Percentiles rank a stretch among this genome's conserved stretches.
These are phyloP conservation scores for Halisarca cf. caerulea DNA, from an alignment of 37 sponge, comb jelly and placozoan genomes.

Conservation along the genomic window DNA sequence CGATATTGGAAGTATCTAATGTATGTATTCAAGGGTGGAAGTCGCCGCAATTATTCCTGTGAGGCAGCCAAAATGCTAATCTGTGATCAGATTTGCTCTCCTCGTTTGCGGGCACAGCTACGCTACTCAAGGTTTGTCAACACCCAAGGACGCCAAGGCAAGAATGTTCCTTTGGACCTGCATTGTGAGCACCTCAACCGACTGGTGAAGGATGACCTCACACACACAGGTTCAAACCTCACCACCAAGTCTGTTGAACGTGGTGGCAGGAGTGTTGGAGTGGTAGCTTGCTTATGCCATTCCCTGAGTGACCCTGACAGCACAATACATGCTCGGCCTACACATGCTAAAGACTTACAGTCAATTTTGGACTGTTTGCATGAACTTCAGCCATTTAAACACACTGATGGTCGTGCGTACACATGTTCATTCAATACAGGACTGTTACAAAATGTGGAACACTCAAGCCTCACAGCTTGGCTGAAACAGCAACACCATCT, in stretches of 20 bases:
- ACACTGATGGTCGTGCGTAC: no score
- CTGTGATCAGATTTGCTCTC: neutral
- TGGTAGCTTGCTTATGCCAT: neutral
- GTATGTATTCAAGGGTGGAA: neutral
- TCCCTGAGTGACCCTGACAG: neutral
- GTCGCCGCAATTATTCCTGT: neutral
- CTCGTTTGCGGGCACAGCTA: neutral
- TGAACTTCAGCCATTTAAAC: no score
- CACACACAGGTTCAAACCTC: neutral
- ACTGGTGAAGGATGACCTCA: neutral
- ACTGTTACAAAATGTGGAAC: no score
- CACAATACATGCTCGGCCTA: no score
- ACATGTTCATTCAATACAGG: no score
- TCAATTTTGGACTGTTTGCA: no score
- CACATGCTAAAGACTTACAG: no score
- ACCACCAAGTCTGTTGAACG: neutral
- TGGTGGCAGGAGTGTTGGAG: neutral
- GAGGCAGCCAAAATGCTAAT: neutral
- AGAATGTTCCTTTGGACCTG: conserved; percentile 10
- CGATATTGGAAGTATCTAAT: neutral
- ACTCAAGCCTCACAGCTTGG: no score
- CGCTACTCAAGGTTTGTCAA: conserved; percentile 21
- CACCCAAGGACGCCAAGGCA: conserved; percentile 8
- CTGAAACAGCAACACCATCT: no score
- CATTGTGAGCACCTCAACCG: conserved; percentile 15